Percentiles rank a stretch among this genome's conserved stretches.
Conservation (phyloP, 2,797 vertebrate species). For the Hybognathus amarus region DNA sequence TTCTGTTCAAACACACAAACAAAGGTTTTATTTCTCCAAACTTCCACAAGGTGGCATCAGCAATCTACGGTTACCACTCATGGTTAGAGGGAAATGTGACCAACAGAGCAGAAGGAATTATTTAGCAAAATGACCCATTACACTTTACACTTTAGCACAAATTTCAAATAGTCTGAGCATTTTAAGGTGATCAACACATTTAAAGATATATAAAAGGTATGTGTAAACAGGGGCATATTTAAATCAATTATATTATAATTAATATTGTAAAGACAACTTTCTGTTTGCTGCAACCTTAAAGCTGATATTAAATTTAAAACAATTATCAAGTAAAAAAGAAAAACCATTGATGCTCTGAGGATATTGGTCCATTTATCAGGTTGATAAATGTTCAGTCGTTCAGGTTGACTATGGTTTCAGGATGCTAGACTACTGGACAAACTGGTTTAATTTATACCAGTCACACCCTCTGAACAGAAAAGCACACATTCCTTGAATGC, state of each 20-base stretch:
- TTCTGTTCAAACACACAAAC: constrained; percentile 75
- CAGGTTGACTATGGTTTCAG: constrained; percentile 4
- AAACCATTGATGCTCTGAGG: not conserved
- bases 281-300: not conserved
- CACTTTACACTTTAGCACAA: not conserved
- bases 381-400: not conserved
- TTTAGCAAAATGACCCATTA: not conserved
- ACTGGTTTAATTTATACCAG: constrained; percentile 45
- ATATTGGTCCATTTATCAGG: not conserved
- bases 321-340: not conserved
- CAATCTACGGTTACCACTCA: not conserved
- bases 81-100: not conserved
- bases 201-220: not conserved
- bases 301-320: not conserved
- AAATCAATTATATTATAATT: not conserved
- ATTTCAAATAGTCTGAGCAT: not conserved
- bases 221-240: not conserved
- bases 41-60: constrained; percentile 78
- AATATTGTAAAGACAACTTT: not conserved
- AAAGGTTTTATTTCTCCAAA: constrained; percentile 44
- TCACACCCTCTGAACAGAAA: constrained; percentile 42
- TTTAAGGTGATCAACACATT: not conserved
- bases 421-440: constrained; percentile 25
- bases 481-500: constrained; percentile 36
- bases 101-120: constrained; percentile 6